These are phyloP conservation scores for Lepisosteus osseus DNA, from an alignment of 2,113 vertebrate species.

Conservation along the genomic window DNA sequence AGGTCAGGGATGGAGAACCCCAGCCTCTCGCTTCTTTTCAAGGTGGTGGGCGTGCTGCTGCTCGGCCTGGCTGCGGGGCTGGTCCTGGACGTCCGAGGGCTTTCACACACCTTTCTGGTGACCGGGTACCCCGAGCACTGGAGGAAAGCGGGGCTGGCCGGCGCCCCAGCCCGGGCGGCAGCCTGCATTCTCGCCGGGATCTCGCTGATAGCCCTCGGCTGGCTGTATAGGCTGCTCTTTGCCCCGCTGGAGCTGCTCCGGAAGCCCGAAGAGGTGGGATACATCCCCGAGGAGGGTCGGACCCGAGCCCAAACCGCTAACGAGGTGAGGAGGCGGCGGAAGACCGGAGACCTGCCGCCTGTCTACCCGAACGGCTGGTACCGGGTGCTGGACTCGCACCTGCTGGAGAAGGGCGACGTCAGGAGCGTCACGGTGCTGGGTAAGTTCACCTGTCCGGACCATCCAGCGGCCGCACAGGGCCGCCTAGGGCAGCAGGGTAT, in stretches of 20 bases:
- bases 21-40: constrained; percentile 28
- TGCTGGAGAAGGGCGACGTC: constrained; percentile 59
- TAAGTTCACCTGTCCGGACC: constrained; percentile 35
- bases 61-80: constrained; percentile 38
- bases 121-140: constrained; percentile 31
- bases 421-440: constrained; percentile 62
- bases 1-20: constrained; percentile 27
- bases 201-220: constrained; percentile 30
- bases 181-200: constrained; percentile 37
- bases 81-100: constrained; percentile 32
- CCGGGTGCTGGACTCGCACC: constrained; percentile 64
- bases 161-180: constrained; percentile 26
- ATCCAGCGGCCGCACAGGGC: no score
- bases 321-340: constrained; percentile 63
- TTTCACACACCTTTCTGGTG: constrained; percentile 20
- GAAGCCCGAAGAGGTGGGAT: constrained; percentile 65
- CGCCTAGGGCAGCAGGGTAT: no score
- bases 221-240: constrained; percentile 56
- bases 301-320: constrained; percentile 60
- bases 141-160: constrained; percentile 34
- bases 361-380: constrained; percentile 80
- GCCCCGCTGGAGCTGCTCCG: constrained; percentile 61
- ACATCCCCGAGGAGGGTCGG: constrained; percentile 55
- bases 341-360: constrained; percentile 64
- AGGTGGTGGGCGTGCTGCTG: constrained; percentile 30